These are phyloP conservation scores for Arnoldichthys spilopterus DNA, from an alignment of 2,797 vertebrate genomes.

Conservation along the genomic window DNA sequence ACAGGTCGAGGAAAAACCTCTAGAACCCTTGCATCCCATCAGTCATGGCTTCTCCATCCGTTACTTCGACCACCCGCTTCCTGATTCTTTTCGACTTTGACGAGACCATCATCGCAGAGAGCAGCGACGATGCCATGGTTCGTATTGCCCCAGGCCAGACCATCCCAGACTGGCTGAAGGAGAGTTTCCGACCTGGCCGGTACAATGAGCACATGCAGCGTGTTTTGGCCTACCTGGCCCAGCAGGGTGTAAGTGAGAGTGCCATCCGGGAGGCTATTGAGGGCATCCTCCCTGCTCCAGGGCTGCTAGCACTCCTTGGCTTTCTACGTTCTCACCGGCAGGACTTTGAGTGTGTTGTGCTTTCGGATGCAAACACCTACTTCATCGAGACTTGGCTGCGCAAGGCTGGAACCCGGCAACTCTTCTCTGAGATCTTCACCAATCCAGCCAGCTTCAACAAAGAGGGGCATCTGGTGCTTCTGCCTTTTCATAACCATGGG, in stretches of 20 bases:
- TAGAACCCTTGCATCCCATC: neutral
- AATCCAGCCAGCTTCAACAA: slow-evolving; percentile 84
- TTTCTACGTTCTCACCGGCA: slow-evolving; percentile 80
- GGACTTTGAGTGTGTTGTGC: slow-evolving; percentile 86
- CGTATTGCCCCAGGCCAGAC: slow-evolving; percentile 77
- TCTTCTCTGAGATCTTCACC: slow-evolving; percentile 88
- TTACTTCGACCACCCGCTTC: slow-evolving; percentile 69
- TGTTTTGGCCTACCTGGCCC: slow-evolving; percentile 83
- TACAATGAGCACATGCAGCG: slow-evolving; percentile 90
- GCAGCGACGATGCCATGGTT: slow-evolving; percentile 86
- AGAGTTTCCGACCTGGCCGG: slow-evolving; percentile 79
- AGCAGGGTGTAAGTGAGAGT: slow-evolving; percentile 82
- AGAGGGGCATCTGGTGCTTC: slow-evolving; percentile 78
- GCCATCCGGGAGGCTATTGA: slow-evolving; percentile 79
- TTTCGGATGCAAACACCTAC: slow-evolving; percentile 92
- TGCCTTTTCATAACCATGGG: slow-evolving; percentile 89
- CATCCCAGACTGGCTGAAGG: slow-evolving; percentile 82
- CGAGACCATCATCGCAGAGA: slow-evolving; percentile 90
- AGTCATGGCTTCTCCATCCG: slow-evolving; percentile 68
- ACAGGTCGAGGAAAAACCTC: neutral
- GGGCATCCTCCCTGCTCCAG: slow-evolving; percentile 83
- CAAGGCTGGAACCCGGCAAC: slow-evolving; percentile 70
- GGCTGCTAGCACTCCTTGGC: slow-evolving; percentile 82
- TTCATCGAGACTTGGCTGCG: slow-evolving; percentile 86
- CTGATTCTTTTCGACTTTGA: slow-evolving; percentile 92